Evolutionary conservation across 2,113 vertebrate genomes (phyloP).

Genomic region (pig (Sus scrofa)): DNA sequence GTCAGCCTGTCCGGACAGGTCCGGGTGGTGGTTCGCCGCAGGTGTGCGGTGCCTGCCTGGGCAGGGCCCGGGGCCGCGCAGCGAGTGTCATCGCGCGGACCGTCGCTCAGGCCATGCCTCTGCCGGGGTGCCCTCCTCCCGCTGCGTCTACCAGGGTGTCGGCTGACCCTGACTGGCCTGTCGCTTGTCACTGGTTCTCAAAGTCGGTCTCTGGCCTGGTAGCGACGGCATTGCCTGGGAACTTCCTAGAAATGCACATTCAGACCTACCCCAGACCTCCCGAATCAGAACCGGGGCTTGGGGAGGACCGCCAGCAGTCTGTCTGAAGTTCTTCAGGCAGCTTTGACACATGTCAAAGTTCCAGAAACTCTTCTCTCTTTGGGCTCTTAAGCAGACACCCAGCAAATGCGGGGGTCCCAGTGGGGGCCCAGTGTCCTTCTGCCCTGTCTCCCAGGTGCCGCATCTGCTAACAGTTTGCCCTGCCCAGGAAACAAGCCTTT

Average conservation of each 20-base stretch:
- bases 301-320: neutral
- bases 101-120: neutral
- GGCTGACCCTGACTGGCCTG: neutral
- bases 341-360: neutral
- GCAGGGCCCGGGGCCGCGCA: conserved; percentile 59
- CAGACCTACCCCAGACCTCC: neutral
- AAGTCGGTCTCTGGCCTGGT: neutral
- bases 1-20: conserved; percentile 64
- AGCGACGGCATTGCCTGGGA: neutral
- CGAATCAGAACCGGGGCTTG: neutral
- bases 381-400: neutral
- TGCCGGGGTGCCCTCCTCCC: neutral
- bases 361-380: neutral
- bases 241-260: neutral
- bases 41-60: conserved; percentile 43
- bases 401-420: neutral
- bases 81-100: neutral
- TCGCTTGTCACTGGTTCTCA: neutral
- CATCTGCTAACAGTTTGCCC: neutral
- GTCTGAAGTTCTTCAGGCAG: neutral
- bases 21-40: neutral
- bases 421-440: conserved; percentile 10
- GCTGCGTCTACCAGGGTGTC: neutral
- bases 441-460: neutral
- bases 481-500: neutral